phyloP scores from a whole-genome alignment of 1,140 invertebrate genomes.

The Micrasema minimum region DNA sequence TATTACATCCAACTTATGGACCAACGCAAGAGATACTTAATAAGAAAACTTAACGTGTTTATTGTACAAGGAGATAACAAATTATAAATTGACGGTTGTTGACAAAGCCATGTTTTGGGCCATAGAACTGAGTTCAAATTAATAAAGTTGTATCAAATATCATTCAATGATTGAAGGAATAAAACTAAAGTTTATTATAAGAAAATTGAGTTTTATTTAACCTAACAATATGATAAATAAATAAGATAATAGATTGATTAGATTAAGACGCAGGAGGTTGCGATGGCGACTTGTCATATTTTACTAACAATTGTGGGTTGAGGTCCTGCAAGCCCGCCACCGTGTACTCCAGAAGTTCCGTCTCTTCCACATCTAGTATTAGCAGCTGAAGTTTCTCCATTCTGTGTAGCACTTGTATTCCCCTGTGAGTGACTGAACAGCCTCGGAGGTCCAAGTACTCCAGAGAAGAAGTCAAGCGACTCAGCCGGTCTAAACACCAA shows the following conservation, averaged over 20 bases:
- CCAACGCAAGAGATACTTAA: conserved; percentile 51
- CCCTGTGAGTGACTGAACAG: conserved; percentile 58
- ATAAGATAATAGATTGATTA: too few relatives aligned
- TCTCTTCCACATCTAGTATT: conserved; percentile 49
- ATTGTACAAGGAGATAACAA: conserved; percentile 56
- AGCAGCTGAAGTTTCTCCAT: conserved; percentile 59
- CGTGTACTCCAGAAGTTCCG: conserved; percentile 56
- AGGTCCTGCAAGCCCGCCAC: conserved; percentile 60
- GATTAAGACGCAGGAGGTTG: too few relatives aligned
- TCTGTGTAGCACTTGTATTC: conserved; percentile 58
- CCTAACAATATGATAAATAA: conserved; percentile 3
- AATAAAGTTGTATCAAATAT: conserved; percentile 52
- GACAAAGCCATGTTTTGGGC: conserved; percentile 54
- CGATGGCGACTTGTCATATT: too few relatives aligned
- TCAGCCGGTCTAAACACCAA: conserved; percentile 63
- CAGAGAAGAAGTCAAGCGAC: conserved; percentile 57
- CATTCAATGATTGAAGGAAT: conserved; percentile 51
- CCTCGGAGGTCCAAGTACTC: conserved; percentile 62
- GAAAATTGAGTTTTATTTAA: conserved; percentile 24
- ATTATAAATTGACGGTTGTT: conserved; percentile 52
- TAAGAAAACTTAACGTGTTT: conserved; percentile 43
- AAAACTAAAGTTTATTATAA: conserved; percentile 52
- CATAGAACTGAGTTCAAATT: conserved; percentile 54
- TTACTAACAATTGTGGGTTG: conserved; percentile 59
- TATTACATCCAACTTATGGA: conserved; percentile 53